These are phyloP conservation scores for Ormyrus rosae DNA, from an alignment of 2,888 invertebrate genomes.

Conservation along the genomic window DNA sequence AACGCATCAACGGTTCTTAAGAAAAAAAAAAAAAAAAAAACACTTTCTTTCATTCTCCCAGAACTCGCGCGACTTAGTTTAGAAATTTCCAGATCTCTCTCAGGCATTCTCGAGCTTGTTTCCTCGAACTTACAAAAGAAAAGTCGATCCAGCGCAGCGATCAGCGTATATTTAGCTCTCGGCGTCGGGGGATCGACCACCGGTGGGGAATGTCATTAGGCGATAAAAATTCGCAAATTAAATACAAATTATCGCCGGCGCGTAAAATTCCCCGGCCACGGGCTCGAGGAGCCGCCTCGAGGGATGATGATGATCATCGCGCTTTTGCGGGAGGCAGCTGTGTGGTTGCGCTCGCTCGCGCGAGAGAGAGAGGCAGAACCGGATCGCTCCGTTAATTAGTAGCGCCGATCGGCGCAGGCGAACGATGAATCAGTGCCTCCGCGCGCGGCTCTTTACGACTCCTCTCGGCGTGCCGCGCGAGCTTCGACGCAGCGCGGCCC, in stretches of 20 bases:
- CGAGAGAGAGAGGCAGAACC: slow-evolving; percentile 60
- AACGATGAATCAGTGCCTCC: slow-evolving; percentile 65
- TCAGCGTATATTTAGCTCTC: slow-evolving; percentile 2
- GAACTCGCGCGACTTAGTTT: too few relatives aligned
- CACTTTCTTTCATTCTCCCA: too few relatives aligned
- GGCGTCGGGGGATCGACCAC: not conserved
- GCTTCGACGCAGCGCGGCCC: not conserved
- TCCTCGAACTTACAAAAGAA: not conserved
- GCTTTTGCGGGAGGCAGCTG: slow-evolving; percentile 19
- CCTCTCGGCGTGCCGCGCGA: not conserved
- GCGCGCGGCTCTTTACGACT: slow-evolving; percentile 39
- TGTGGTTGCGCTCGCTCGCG: slow-evolving; percentile 49
- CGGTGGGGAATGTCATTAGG: slow-evolving; percentile 18
- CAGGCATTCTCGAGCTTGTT: too few relatives aligned
- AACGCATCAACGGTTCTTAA: too few relatives aligned
- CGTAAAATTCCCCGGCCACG: slow-evolving; percentile 12
- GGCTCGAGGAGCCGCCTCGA: not conserved
- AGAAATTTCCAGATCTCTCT: too few relatives aligned
- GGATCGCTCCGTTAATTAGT: slow-evolving; percentile 69
- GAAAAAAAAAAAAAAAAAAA: too few relatives aligned
- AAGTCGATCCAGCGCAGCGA: not conserved
- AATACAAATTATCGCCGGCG: slow-evolving; percentile 45
- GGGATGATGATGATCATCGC: not conserved
- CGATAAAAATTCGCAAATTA: slow-evolving; percentile 46
- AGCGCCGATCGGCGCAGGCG: slow-evolving; percentile 60